Conservation (phyloP, 2,113 vertebrate genomes). For the Stictonetta naevosa region DNA sequence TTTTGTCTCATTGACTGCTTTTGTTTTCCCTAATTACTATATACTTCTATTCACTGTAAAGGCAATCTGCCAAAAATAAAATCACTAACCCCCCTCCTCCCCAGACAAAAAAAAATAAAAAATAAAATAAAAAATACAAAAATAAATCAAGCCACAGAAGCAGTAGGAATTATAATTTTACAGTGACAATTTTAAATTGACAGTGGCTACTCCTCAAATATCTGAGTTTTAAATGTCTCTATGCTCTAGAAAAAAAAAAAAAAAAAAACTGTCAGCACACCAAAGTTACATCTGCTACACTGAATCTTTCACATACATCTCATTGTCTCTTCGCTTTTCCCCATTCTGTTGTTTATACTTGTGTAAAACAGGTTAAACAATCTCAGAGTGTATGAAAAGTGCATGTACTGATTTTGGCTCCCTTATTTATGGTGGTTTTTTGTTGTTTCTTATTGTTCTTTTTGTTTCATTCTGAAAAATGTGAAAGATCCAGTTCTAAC, state of each 20-base stretch:
- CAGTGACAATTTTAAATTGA: not conserved
- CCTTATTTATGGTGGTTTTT: accelerated
- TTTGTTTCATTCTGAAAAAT: not conserved
- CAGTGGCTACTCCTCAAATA: not conserved
- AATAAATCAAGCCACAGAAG: not conserved
- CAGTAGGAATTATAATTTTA: not conserved
- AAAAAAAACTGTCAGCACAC: not conserved
- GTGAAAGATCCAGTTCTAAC: not conserved
- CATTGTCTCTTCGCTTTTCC: not conserved
- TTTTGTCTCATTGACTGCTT: not conserved
- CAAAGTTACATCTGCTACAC: not conserved
- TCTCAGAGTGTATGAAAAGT: not conserved
- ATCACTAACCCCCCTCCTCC: not conserved
- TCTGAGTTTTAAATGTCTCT: not conserved
- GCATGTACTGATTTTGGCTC: not conserved
- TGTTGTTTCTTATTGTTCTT: not conserved
- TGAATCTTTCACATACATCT: not conserved
- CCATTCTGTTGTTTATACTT: not conserved
- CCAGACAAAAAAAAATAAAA: not conserved
- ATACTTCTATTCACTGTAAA: not conserved
- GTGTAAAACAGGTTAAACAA: not conserved
- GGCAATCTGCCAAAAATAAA: not conserved
- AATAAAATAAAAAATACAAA: too few species aligned
- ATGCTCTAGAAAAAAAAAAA: not conserved
- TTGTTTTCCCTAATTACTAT: not conserved